These are phyloP conservation scores for Pogonognathellus flavescens DNA, from an alignment of 1,140 invertebrate genomes.

Conservation along the genomic window DNA sequence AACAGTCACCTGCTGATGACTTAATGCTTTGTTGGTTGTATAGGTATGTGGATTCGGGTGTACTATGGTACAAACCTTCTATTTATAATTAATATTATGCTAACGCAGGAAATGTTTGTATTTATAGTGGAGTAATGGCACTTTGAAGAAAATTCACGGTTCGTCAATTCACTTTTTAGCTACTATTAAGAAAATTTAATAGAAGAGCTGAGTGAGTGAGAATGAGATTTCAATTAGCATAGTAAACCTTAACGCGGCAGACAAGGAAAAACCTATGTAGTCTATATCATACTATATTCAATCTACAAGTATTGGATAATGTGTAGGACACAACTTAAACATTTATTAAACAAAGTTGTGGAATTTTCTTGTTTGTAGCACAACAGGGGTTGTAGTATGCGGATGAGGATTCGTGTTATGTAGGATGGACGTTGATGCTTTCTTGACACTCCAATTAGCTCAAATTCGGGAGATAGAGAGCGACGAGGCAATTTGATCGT, in stretches of 20 bases:
- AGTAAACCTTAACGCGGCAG: neutral
- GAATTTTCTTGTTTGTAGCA: slow-evolving; percentile 6
- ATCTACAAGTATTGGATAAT: too few relatives aligned
- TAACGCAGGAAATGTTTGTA: neutral
- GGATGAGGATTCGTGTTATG: neutral
- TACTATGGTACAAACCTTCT: neutral
- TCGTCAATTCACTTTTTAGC: neutral
- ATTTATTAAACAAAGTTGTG: neutral
- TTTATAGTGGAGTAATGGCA: slow-evolving; percentile 14
- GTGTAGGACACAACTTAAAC: too few relatives aligned
- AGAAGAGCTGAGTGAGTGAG: neutral
- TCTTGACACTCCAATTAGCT: slow-evolving; percentile 42
- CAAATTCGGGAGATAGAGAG: slow-evolving; percentile 4
- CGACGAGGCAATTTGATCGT: slow-evolving; percentile 5
- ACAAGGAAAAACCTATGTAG: neutral
- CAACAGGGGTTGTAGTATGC: neutral
- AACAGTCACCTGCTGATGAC: slow-evolving; percentile 6
- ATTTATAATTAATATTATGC: neutral
- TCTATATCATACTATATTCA: neutral
- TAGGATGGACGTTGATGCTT: slow-evolving; percentile 10
- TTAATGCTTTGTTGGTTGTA: neutral
- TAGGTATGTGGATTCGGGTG: neutral
- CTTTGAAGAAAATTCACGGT: slow-evolving; percentile 44
- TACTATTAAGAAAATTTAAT: neutral
- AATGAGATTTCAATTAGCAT: neutral